Base-by-base conservation (phyloP, 2,797 vertebrate genomes). In the Silurus aristotelis region DNA sequence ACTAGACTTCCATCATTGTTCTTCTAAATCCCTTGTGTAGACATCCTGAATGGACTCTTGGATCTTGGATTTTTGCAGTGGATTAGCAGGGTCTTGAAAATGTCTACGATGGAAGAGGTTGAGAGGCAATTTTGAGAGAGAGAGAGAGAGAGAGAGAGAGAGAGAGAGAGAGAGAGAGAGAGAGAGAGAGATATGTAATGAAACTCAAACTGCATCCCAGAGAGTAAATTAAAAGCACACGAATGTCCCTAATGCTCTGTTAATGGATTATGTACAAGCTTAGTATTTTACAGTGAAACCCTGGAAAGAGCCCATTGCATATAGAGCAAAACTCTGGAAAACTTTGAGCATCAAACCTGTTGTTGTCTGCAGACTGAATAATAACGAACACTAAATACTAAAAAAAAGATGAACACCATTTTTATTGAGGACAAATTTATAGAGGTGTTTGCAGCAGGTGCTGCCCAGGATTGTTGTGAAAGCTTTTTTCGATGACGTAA, bases 161-260 rank as follows among this genome's bases (percentile, higher is more conserved):
- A 31, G 58, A 67, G 27, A 87, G 58, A 68, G 38, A 63, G 31
- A 3, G 6, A 13, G 31, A 31, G 1, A 2, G 31, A 31, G 31
- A 31, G 58, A 67, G 27, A 87, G 58, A 68, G 38, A 63, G 31
- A 3, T 3, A 13, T 83, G 58, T 72, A 85, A 86, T 68, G 83
- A 75, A 87, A 87, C 80, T 76, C 55, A 68, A 77, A 10, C 27
- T 27, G 60, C n/a, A 52, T 83, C 60, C 73, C 12, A 5, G 61
- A 25, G 46, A 87, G 85, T 55, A 58, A 82, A 87, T 84, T 83
- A 75, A 84, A 89, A 79, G 76, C 10, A 46, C 27, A 55, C 56
- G 77, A 70, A 81, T n/a, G 68, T 84, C 63, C 75, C 63, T 84
- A 78, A 78, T 60, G 67, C 15, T 77, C 75, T 68, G 64, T 85